Conservation (phyloP, 1,140 invertebrate species). For the Varroa destructor region DNA sequence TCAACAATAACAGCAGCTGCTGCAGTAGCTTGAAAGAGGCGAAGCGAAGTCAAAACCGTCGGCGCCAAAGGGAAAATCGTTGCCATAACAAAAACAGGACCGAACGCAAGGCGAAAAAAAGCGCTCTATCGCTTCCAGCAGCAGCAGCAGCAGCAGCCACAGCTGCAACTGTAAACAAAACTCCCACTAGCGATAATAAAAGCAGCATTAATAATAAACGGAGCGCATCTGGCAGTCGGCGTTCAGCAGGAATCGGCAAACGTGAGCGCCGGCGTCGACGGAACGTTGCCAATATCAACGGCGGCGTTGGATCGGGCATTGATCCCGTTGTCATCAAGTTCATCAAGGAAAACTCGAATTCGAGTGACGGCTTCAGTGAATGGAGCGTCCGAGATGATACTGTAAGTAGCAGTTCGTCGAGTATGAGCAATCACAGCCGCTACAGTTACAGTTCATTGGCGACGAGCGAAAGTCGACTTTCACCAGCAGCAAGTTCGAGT, state of each 20-base stretch:
- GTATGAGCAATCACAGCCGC: too few relatives aligned
- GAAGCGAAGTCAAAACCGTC: not conserved
- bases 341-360: conserved; percentile 17
- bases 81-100: too few relatives aligned
- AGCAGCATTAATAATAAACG: too few relatives aligned
- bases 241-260: not conserved
- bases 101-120: too few relatives aligned
- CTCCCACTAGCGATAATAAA: not conserved
- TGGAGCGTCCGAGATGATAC: too few relatives aligned
- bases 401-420: too few relatives aligned
- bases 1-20: too few relatives aligned
- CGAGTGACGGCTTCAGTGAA: conserved; percentile 4
- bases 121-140: too few relatives aligned
- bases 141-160: not conserved
- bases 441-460: too few relatives aligned
- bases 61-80: not conserved
- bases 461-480: too few relatives aligned
- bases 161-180: not conserved
- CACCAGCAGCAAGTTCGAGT: too few relatives aligned
- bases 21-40: not conserved
- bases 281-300: not conserved
- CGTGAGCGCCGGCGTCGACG: conserved; percentile 5
- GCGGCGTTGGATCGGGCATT: not conserved
- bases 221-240: too few relatives aligned
- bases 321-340: conserved; percentile 21